Conservation (phyloP, 2,113 vertebrate genomes). For the Coregonus clupeaformis region DNA sequence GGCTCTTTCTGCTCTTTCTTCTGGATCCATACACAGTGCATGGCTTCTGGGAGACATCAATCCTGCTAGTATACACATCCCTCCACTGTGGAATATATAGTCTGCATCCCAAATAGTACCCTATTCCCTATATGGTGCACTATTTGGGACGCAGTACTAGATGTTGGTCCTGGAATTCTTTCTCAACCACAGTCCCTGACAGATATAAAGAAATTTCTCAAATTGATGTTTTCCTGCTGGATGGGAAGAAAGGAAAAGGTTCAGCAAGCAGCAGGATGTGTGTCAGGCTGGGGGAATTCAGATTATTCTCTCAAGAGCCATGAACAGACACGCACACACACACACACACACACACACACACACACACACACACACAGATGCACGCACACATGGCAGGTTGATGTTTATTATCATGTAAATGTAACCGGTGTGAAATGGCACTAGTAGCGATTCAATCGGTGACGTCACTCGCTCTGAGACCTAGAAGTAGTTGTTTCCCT, state of each 20-base stretch:
- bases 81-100: slow-evolving; percentile 4
- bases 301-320: too few relatives aligned
- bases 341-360: slow-evolving; percentile 17
- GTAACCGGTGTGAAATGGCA: too few relatives aligned
- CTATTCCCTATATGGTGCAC: too few relatives aligned
- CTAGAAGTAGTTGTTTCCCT: too few relatives aligned
- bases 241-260: slow-evolving; percentile 1
- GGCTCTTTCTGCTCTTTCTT: neutral
- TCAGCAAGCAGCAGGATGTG: too few relatives aligned
- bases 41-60: slow-evolving; percentile 3
- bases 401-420: too few relatives aligned
- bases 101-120: too few relatives aligned
- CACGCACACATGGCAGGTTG: too few relatives aligned
- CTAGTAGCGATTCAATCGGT: too few relatives aligned
- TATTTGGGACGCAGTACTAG: neutral
- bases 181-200: neutral
- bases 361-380: slow-evolving; percentile 11
- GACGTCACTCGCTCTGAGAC: too few relatives aligned
- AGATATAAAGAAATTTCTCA: slow-evolving; percentile 6
- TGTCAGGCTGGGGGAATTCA: too few relatives aligned
- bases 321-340: neutral
- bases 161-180: slow-evolving; percentile 8
- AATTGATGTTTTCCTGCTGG: neutral
- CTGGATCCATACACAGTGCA: slow-evolving; percentile 5
- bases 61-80: slow-evolving; percentile 2